phyloP scores from a whole-genome alignment of 2,113 vertebrate genomes.

The Gasterosteus aculeatus region DNA sequence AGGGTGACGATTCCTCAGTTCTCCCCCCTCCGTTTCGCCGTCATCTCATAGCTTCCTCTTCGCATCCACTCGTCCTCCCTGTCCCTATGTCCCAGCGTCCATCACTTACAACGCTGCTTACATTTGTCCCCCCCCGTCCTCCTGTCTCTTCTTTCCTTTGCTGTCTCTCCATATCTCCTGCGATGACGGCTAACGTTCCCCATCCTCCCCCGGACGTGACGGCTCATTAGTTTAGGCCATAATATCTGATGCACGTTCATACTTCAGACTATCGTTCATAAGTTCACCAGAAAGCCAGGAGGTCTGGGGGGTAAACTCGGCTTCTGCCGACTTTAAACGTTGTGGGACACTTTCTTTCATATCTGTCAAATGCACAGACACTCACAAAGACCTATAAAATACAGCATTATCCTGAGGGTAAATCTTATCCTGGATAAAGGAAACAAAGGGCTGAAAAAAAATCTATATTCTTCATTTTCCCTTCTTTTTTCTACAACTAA shows the following conservation, averaged over 20 bases:
- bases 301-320: not conserved
- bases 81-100: constrained; percentile 11
- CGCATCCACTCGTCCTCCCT: not conserved
- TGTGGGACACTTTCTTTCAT: not conserved
- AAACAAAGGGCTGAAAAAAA: not conserved
- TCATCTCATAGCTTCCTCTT: not conserved
- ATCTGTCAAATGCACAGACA: not conserved
- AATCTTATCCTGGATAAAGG: not conserved
- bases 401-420: not conserved
- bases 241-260: not conserved
- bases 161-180: constrained; percentile 1
- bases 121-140: not conserved
- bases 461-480: not conserved
- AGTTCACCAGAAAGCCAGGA: not conserved
- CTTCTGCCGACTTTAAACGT: not conserved
- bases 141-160: not conserved
- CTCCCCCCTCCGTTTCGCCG: constrained; percentile 11
- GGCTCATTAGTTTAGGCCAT: constrained; percentile 39
- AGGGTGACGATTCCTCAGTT: constrained; percentile 28
- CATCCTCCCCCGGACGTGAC: constrained; percentile 31
- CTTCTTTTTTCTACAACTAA: constrained; percentile 10
- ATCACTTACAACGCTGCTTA: constrained; percentile 1
- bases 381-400: not conserved
- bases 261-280: not conserved
- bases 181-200: constrained; percentile 26